Evolutionary conservation across 2,888 invertebrate genomes (phyloP).

Genomic region (Cantharis rustica): DNA sequence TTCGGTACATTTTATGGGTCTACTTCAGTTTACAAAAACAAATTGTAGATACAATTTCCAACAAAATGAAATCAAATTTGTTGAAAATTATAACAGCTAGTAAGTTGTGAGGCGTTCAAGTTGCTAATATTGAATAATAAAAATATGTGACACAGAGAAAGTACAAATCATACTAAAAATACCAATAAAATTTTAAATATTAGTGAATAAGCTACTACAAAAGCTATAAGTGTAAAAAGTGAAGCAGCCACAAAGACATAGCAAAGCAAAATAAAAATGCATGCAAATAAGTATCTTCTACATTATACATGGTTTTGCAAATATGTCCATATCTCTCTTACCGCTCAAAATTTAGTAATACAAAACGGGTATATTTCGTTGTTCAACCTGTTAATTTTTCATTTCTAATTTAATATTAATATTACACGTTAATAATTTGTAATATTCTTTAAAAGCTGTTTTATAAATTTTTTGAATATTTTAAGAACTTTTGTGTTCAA

Average conservation of each 20-base stretch:
- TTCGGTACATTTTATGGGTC: conserved; percentile 32
- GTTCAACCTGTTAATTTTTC: background rate
- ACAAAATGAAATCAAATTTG: background rate
- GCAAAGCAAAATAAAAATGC: conserved; percentile 35
- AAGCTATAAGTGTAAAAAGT: conserved; percentile 35
- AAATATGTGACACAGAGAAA: conserved; percentile 40
- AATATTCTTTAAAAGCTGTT: too few species aligned
- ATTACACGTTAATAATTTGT: too few species aligned
- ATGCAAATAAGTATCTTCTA: background rate
- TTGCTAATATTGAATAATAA: background rate
- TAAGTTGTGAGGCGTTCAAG: background rate
- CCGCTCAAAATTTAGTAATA: background rate
- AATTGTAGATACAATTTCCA: background rate
- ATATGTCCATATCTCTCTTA: background rate
- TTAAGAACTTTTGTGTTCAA: background rate
- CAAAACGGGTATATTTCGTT: background rate
- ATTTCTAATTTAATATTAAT: too few species aligned
- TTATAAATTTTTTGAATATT: too few species aligned
- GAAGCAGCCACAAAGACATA: conserved; percentile 45
- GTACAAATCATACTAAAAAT: conserved; percentile 13
- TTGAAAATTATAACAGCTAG: background rate
- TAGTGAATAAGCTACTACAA: conserved; percentile 10
- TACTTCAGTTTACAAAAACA: conserved; percentile 35
- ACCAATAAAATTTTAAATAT: background rate
- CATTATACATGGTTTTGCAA: background rate